Evolutionary conservation across 2,888 invertebrate genomes (phyloP).

Genomic region (Tetrapedia diversipes): DNA sequence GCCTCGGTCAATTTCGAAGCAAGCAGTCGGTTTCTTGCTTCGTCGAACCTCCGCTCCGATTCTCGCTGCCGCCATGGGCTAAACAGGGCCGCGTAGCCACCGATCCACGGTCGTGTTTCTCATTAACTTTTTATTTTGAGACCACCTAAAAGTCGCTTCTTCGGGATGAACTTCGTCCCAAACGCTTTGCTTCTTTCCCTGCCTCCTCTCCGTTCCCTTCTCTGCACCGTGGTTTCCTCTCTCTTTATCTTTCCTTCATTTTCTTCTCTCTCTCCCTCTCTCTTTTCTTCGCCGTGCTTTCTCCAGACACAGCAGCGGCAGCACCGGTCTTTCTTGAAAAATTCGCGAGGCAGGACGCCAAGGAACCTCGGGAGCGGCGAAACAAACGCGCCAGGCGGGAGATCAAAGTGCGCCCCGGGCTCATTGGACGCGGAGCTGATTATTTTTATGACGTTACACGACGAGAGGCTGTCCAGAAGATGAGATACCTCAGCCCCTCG

Average conservation of each 20-base stretch:
- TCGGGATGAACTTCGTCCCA: conserved; percentile 72
- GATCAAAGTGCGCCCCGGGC: conserved; percentile 80
- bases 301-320: conserved; percentile 2
- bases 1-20: conserved; percentile 71
- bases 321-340: conserved; percentile 50
- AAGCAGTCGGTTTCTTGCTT: conserved; percentile 60
- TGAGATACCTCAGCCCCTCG: conserved; percentile 73
- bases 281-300: background rate
- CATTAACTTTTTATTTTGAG: conserved; percentile 82
- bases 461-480: conserved; percentile 71
- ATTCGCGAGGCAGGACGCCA: conserved; percentile 31
- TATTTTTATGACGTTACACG: conserved; percentile 82
- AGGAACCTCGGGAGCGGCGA: conserved; percentile 58
- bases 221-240: too few species aligned
- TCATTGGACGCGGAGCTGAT: conserved; percentile 81
- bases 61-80: conserved; percentile 58
- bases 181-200: too few species aligned
- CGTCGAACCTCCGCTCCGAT: conserved; percentile 58
- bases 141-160: conserved; percentile 76
- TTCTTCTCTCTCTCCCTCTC: background rate
- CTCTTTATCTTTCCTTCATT: conserved; percentile 1
- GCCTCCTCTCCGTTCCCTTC: conserved; percentile 20
- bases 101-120: conserved; percentile 70
- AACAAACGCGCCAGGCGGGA: conserved; percentile 79
- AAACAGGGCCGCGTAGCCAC: conserved; percentile 58